Conservation (phyloP, 2,888 invertebrate species). For the Drosophila mayaguana region DNA sequence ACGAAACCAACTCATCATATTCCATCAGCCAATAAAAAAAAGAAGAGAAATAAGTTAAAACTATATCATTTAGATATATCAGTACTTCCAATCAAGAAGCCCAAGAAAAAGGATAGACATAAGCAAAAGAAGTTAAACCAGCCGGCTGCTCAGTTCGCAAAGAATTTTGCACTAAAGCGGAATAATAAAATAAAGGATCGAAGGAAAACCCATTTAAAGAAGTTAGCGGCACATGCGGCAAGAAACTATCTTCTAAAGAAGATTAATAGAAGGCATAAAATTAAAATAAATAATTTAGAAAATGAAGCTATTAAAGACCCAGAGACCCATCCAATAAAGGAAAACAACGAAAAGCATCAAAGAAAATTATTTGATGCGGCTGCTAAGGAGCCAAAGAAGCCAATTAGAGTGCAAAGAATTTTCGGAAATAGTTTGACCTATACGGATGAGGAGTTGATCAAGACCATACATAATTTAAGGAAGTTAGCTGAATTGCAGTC, state of each 20-base stretch:
- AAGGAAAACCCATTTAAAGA: neutral
- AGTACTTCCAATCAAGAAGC: neutral
- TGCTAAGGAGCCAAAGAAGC: neutral
- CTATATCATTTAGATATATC: neutral
- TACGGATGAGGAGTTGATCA: neutral
- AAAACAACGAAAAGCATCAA: neutral
- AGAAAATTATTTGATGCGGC: neutral
- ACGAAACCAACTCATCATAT: neutral
- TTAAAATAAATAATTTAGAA: neutral
- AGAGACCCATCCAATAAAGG: neutral
- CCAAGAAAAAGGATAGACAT: neutral
- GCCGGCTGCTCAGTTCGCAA: neutral
- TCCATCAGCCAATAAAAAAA: neutral
- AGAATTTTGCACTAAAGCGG: neutral
- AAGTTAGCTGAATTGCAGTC: too few relatives aligned
- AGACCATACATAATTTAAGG: too few relatives aligned
- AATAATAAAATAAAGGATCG: too few relatives aligned
- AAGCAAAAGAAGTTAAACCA: too few relatives aligned
- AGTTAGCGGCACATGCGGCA: neutral
- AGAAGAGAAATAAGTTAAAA: neutral
- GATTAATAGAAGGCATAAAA: neutral
- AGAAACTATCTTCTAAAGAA: neutral
- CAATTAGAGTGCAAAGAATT: too few relatives aligned
- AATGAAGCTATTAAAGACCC: too few relatives aligned
- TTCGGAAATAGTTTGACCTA: neutral